phyloP scores from a whole-genome alignment of 2,888 invertebrate species.

The Torymus auratus region DNA sequence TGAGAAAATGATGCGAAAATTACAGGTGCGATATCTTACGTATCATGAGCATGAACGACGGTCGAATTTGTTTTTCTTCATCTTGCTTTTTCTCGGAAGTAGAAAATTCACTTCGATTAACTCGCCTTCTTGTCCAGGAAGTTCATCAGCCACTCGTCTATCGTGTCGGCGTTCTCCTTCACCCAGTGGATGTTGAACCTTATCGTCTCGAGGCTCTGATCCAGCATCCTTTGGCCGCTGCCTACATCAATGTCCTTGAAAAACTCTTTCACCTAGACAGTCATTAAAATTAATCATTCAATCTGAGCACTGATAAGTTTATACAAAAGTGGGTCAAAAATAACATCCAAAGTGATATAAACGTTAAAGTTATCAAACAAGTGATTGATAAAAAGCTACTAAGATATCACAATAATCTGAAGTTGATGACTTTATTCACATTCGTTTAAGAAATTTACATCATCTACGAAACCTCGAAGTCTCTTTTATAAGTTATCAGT shows the following conservation, averaged over 20 bases:
- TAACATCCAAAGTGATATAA: too few relatives aligned
- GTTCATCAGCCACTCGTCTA: slow-evolving; percentile 79
- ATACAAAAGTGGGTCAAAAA: too few relatives aligned
- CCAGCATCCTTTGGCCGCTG: slow-evolving; percentile 81
- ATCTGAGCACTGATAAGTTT: too few relatives aligned
- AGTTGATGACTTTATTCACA: too few relatives aligned
- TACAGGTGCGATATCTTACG: slow-evolving; percentile 5
- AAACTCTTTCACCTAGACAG: slow-evolving; percentile 80
- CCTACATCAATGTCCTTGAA: slow-evolving; percentile 80
- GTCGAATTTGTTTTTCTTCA: slow-evolving; percentile 1
- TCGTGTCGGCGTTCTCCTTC: slow-evolving; percentile 78
- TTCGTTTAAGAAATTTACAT: too few relatives aligned
- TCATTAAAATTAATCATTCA: slow-evolving; percentile 8
- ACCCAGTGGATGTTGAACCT: slow-evolving; percentile 91
- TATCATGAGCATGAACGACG: slow-evolving; percentile 17
- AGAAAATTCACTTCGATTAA: slow-evolving; percentile 46
- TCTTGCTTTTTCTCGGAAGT: slow-evolving; percentile 14
- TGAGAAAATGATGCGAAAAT: slow-evolving; percentile 21
- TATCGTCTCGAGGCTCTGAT: slow-evolving; percentile 88
- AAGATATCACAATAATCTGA: too few relatives aligned
- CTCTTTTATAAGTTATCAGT: too few relatives aligned
- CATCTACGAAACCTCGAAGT: too few relatives aligned
- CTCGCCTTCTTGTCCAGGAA: slow-evolving; percentile 67
- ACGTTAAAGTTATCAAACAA: too few relatives aligned
- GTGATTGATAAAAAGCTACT: too few relatives aligned